Percentiles rank a stretch among this genome's conserved stretches.
phyloP scores from a whole-genome alignment of 2,888 invertebrate species.

The Didymodactylos carnosus region DNA sequence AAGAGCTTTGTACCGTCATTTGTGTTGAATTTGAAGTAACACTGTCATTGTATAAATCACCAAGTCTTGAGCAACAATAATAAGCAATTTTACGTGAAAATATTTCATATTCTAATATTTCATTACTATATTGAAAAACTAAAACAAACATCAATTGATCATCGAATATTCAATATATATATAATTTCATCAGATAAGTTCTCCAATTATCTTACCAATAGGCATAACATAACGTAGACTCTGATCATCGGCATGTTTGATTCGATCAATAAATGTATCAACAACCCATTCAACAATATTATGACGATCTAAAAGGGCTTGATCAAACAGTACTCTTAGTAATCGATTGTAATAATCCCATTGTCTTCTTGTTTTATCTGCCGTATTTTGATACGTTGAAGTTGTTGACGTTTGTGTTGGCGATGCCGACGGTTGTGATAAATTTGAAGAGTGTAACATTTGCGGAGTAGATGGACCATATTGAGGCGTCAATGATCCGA shows the following conservation, averaged over 20 bases:
- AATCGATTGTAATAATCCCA: background rate
- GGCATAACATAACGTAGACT: background rate
- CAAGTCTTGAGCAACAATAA: conserved; percentile 62
- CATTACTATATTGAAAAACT: conserved; percentile 52
- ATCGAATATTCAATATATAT: too few species aligned
- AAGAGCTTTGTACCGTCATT: too few species aligned
- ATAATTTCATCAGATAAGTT: too few species aligned
- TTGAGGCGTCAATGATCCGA: background rate
- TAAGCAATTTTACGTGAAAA: conserved; percentile 64
- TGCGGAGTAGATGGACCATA: background rate
- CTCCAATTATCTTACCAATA: too few species aligned
- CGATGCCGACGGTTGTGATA: background rate
- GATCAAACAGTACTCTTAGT: conserved; percentile 10
- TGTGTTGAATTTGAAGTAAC: too few species aligned
- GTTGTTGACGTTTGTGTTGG: too few species aligned
- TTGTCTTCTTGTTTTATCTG: background rate
- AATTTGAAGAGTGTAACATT: background rate
- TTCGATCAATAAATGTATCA: conserved; percentile 6
- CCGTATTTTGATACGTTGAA: too few species aligned
- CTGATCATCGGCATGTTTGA: background rate
- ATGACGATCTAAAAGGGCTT: conserved; percentile 10
- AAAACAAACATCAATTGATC: too few species aligned
- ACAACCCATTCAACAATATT: conserved; percentile 4
- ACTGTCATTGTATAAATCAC: too few species aligned
- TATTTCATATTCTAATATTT: conserved; percentile 73